These are phyloP conservation scores for Helicoverpa armigera DNA, from an alignment of 1,140 invertebrate species.

Conservation along the genomic window DNA sequence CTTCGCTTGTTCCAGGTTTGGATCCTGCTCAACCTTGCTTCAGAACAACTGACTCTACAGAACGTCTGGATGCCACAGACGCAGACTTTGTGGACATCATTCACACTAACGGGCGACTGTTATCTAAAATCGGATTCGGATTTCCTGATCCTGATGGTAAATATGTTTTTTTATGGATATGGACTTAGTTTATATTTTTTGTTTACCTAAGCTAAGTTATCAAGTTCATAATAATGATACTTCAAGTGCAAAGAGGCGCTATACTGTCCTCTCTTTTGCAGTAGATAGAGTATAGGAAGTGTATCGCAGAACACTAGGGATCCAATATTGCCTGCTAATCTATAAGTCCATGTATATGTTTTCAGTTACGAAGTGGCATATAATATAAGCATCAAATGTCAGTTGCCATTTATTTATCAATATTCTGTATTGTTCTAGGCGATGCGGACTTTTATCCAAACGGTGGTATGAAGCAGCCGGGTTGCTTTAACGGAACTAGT, in stretches of 20 bases:
- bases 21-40: slow-evolving; percentile 91
- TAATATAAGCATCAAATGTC: too few species aligned
- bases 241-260: too few species aligned
- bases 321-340: too few species aligned
- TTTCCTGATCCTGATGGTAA: slow-evolving; percentile 86
- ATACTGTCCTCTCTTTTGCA: background rate
- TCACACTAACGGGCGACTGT: slow-evolving; percentile 87
- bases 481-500: slow-evolving; percentile 76
- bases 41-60: slow-evolving; percentile 73
- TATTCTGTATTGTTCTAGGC: slow-evolving; percentile 70
- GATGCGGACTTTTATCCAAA: slow-evolving; percentile 91
- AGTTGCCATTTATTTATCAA: background rate
- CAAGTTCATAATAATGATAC: background rate
- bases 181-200: background rate
- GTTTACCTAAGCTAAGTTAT: too few species aligned
- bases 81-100: slow-evolving; percentile 90
- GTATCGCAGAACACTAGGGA: too few species aligned
- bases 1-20: slow-evolving; percentile 77
- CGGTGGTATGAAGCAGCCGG: slow-evolving; percentile 88
- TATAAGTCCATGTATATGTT: too few species aligned
- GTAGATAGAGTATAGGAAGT: background rate
- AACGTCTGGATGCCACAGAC: slow-evolving; percentile 87
- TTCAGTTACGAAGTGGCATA: too few species aligned
- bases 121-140: slow-evolving; percentile 86
- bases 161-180: background rate